Evolutionary conservation across 1,140 invertebrate species (phyloP), one percentile per base, ranked within the genome.

Genomic region (Babylonia areolata): DNA sequence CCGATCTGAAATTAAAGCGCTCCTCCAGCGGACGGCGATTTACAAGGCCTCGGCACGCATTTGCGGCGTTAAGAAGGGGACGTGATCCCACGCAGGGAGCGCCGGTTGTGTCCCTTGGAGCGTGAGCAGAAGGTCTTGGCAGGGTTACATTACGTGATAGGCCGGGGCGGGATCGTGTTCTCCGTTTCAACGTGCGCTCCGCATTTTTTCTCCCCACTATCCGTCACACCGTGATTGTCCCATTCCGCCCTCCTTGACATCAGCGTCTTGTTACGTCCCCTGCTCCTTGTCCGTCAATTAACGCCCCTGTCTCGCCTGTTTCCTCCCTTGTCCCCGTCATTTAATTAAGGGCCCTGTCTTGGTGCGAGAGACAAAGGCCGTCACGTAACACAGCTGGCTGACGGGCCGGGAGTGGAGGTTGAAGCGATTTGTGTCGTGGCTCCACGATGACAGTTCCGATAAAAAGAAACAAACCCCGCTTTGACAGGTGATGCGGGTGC

Each of bases 291-390:
- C 28, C 58, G 58, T 64, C 58, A 64, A 64, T 64, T 64, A 64
- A 64, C 58, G 58, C 58, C 58, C 58, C 58, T 64, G 58, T 64
- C 58, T 64, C 28, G 58, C 58, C 58, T 6, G 58, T 64, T 64
- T 64, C 58, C 58, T 64, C 58, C 58, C 58, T 64, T 64, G 58
- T 64, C 58, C 58, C 15, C 58, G 58, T 64, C 58, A 64, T 64
- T 64, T 64, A 64, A 64, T 64, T 64, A 64, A 64, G 28, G 58
- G 58, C 17, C 58, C 58, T 64, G 58, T 28, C 20, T 23, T 64
- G 12, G 58, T 23, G 17, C n/a, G n/a, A n/a, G 58, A 64, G 58
- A 64, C 58, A 64, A 64, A 64, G 58, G 28, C 58, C 58, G 28
- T 64, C 58, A 64, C 58, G 58, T 64, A 64, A 64, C 58, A 5